These are phyloP conservation scores for Hiodon tergisus DNA, from an alignment of 2,113 vertebrate genomes.

Conservation along the genomic window DNA sequence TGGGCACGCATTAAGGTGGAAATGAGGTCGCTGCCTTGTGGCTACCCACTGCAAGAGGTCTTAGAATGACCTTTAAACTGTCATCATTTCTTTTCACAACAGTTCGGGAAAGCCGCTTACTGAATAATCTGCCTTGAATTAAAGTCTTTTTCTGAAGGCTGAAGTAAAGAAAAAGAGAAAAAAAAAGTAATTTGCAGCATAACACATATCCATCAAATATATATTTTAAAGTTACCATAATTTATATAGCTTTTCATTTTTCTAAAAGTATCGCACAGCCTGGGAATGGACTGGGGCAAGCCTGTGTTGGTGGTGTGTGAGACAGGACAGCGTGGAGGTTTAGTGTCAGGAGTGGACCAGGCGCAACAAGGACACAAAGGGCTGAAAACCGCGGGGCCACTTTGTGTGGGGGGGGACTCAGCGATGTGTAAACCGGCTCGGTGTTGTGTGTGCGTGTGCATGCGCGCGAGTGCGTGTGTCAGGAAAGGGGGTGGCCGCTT, in stretches of 20 bases:
- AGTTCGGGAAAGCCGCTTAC: not conserved
- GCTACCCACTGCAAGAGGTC: constrained; percentile 48
- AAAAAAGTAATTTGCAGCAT: not conserved
- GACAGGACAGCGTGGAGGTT: constrained; percentile 54
- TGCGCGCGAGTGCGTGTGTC: constrained; percentile 9
- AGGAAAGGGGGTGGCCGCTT: constrained; percentile 62
- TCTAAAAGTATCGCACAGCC: not conserved
- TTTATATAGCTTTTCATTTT: not conserved
- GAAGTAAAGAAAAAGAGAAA: not conserved
- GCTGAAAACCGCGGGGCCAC: constrained; percentile 71
- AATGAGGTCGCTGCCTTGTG: constrained; percentile 60
- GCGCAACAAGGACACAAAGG: constrained; percentile 70
- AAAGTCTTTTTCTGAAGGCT: not conserved
- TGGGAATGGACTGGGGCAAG: not conserved
- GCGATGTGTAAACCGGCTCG: constrained; percentile 77
- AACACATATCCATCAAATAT: no score
- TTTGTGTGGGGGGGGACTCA: constrained; percentile 74
- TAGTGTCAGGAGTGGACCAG: constrained; percentile 72
- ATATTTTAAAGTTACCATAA: not conserved
- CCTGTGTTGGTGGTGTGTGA: not conserved
- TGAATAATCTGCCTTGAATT: not conserved
- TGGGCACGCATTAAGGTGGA: constrained; percentile 55
- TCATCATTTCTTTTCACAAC: not conserved
- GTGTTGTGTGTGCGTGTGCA: not conserved
- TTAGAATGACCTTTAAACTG: constrained; percentile 18